Evolutionary conservation across 2,888 invertebrate genomes (phyloP).

Genomic region (Zelleria hepariella): DNA sequence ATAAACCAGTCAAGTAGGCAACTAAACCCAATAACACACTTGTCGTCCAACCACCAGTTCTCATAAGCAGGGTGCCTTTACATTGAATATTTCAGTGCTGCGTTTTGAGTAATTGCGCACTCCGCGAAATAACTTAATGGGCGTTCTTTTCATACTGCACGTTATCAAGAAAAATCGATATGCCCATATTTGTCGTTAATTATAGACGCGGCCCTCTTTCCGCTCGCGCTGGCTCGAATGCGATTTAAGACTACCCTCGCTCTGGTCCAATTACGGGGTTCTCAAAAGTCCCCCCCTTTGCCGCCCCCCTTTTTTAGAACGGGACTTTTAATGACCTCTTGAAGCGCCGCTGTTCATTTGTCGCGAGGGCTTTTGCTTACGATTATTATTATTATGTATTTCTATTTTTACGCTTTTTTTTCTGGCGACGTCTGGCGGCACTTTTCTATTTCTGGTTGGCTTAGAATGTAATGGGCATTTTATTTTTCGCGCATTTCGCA

Average conservation of each 20-base stretch:
- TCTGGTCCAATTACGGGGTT: slow-evolving; percentile 69
- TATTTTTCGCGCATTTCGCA: no score
- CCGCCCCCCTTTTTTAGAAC: slow-evolving; percentile 63
- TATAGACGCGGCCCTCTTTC: slow-evolving; percentile 69
- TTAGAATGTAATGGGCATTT: neutral
- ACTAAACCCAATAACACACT: slow-evolving; percentile 27
- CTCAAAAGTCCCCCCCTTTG: slow-evolving; percentile 60
- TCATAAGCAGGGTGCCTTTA: slow-evolving; percentile 38
- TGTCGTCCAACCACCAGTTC: slow-evolving; percentile 61
- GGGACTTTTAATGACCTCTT: slow-evolving; percentile 71
- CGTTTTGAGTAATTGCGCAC: slow-evolving; percentile 59
- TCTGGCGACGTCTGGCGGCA: neutral
- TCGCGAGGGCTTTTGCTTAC: slow-evolving; percentile 48
- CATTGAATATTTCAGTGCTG: neutral
- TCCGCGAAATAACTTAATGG: slow-evolving; percentile 50
- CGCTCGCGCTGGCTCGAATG: slow-evolving; percentile 65
- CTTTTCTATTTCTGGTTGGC: neutral
- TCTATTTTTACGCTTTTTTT: slow-evolving; percentile 21
- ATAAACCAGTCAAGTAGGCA: neutral
- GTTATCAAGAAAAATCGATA: slow-evolving; percentile 52
- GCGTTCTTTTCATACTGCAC: slow-evolving; percentile 33
- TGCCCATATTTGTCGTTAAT: slow-evolving; percentile 72
- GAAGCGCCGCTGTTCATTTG: slow-evolving; percentile 69
- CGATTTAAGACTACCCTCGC: slow-evolving; percentile 64
- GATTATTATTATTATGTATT: slow-evolving; percentile 45